Percentiles rank a stretch among this genome's conserved stretches.
phyloP scores from a whole-genome alignment of 2,888 invertebrate genomes.

The Metacarcinus magister region DNA sequence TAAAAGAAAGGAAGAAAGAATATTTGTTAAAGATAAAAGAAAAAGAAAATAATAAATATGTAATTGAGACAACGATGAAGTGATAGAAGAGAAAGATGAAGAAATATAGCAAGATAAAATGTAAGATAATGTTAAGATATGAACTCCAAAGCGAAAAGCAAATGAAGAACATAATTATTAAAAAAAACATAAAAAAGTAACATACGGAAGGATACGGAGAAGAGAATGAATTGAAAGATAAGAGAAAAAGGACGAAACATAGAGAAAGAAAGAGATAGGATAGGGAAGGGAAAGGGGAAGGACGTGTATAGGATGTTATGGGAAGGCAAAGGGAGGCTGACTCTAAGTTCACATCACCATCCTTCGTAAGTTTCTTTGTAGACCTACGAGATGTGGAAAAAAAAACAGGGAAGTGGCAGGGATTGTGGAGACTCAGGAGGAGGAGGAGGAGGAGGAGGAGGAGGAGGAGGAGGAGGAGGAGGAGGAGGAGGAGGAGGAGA shows the following conservation, averaged over 20 bases:
- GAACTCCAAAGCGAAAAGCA: neutral
- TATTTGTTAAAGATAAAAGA: too few relatives aligned
- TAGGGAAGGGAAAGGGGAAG: too few relatives aligned
- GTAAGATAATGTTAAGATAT: neutral
- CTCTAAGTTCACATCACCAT: too few relatives aligned
- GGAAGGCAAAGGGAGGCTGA: too few relatives aligned
- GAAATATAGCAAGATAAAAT: neutral
- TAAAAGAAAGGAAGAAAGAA: neutral
- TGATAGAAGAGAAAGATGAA: neutral
- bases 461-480: too few relatives aligned
- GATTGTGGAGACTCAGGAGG: too few relatives aligned
- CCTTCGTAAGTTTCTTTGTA: too few relatives aligned
- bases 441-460: too few relatives aligned
- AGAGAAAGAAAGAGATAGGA: neutral
- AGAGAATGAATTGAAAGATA: neutral
- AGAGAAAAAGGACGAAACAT: neutral
- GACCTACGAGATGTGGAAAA: too few relatives aligned
- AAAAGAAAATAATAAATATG: neutral
- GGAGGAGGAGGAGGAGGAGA: too few relatives aligned
- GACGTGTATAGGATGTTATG: too few relatives aligned
- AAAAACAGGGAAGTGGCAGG: too few relatives aligned
- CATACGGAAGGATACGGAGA: neutral
- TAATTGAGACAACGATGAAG: neutral
- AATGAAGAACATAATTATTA: neutral
- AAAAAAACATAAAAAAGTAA: neutral